Conservation (phyloP, 2,888 invertebrate genomes). For the Carcina quercana region DNA sequence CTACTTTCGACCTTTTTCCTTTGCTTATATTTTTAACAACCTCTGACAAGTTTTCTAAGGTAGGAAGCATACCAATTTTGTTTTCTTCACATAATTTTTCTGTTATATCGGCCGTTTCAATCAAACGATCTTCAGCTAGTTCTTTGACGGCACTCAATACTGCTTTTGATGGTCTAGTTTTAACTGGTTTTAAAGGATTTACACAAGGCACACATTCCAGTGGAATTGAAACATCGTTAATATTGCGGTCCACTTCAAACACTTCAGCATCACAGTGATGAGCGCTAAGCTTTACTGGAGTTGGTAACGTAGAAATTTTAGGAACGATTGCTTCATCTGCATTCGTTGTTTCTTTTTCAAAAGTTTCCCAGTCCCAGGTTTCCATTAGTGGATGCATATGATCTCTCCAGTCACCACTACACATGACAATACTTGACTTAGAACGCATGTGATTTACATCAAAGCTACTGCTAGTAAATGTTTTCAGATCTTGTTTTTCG, state of each 20-base stretch:
- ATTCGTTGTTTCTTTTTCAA: conserved; percentile 73
- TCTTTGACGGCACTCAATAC: conserved; percentile 64
- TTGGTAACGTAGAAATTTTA: conserved; percentile 56
- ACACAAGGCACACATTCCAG: conserved; percentile 78
- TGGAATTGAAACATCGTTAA: conserved; percentile 68
- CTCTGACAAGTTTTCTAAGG: conserved; percentile 76
- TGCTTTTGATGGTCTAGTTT: conserved; percentile 57
- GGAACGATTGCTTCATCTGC: conserved; percentile 63
- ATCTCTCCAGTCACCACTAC: conserved; percentile 74
- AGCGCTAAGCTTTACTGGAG: conserved; percentile 63
- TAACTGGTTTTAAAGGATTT: conserved; percentile 74
- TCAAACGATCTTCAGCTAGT: conserved; percentile 73
- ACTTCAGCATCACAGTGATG: conserved; percentile 66
- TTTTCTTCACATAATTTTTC: conserved; percentile 73
- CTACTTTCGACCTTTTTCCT: conserved; percentile 72
- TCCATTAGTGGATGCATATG: conserved; percentile 77
- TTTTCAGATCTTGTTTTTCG: conserved; percentile 65
- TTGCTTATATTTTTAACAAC: conserved; percentile 76
- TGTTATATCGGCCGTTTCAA: conserved; percentile 74
- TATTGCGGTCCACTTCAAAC: conserved; percentile 64
- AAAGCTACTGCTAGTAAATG: conserved; percentile 61
- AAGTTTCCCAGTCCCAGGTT: conserved; percentile 78
- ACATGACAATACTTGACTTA: conserved; percentile 65
- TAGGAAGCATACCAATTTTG: conserved; percentile 75
- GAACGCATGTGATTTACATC: conserved; percentile 67